Evolutionary conservation across 2,888 invertebrate genomes (phyloP), one percentile per base, ranked within the genome.

Genomic region (Ennomos fuscantarius): DNA sequence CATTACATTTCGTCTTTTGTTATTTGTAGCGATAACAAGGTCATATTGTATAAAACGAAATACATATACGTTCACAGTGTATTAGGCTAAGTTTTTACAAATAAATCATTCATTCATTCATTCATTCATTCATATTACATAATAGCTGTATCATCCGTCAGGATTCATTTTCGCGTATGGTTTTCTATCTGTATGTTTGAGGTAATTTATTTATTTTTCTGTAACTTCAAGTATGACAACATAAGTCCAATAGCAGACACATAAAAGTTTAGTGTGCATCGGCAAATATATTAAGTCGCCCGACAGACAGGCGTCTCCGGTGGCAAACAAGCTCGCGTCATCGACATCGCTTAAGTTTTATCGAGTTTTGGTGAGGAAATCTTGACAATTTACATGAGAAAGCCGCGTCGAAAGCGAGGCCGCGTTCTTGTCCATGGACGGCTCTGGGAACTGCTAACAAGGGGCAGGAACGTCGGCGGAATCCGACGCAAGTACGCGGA

Each of bases 301-400:
- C 53, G 57, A 40, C 50, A 57, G 58, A 54, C 58, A 47, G 50
- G 46, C 45, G 49, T 50, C 55, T 57, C 60, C 49, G 55, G 52
- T 43, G 40, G 60, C 65, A 66, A 66, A 65, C 60, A 60, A 65
- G 66, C 71, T 72, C 72, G 68, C 73, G 74, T 73, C 69, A 63
- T 60, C 66, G 64, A 68, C 69, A 70, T 67, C 74, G 81, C 82
- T 84, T 82, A 83, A 84, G 79, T 84, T 84, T 79, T 81, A 83
- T 84, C 77, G 82, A 83, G 79, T 84, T 86, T 54, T 79, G 73
- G 70, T 76, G 76, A 79, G 78, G 78, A 86, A 87, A 88, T 87
- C 86, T 82, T 70, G 64, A 72, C 83, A 82, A 89, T 89, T 87
- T 88, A 86, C 87, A 89, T 89, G 82, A 86, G 84, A 89, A 88